phyloP scores from a whole-genome alignment of 1,140 invertebrate genomes.

The Calliphora vicina region DNA sequence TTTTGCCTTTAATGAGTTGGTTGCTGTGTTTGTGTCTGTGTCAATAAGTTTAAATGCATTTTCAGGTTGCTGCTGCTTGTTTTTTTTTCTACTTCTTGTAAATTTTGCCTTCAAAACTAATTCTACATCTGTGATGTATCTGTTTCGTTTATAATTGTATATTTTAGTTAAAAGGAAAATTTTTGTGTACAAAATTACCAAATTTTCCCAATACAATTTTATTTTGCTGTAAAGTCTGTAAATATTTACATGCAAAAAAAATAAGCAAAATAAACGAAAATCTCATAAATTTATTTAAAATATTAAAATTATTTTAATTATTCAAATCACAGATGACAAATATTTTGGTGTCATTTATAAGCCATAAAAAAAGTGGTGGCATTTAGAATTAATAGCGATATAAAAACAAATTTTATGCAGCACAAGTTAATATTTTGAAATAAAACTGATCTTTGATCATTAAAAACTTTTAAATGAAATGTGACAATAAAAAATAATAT shows the following conservation, averaged over 20 bases:
- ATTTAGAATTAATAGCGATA: background rate
- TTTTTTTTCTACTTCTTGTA: background rate
- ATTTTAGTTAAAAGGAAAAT: background rate
- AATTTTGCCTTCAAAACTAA: constrained; percentile 4
- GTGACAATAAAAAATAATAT: too few relatives aligned
- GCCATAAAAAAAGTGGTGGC: background rate
- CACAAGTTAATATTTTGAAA: too few relatives aligned
- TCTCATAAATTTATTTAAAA: constrained; percentile 19
- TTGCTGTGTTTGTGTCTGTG: background rate
- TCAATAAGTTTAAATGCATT: constrained; percentile 31
- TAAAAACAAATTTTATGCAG: too few relatives aligned
- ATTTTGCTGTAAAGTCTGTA: background rate
- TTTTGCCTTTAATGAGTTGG: background rate
- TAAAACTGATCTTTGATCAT: too few relatives aligned
- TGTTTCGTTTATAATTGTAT: background rate
- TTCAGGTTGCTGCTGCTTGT: too few relatives aligned
- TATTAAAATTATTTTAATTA: constrained; percentile 19
- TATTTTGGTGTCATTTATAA: constrained; percentile 6
- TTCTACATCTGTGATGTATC: constrained; percentile 29
- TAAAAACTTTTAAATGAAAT: too few relatives aligned
- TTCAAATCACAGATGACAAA: constrained; percentile 23
- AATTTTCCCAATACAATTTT: background rate
- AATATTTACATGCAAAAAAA: background rate
- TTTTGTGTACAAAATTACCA: background rate
- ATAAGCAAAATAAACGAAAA: background rate